phyloP scores from a whole-genome alignment of 92 coral and sea anemone species.

The Umimayanthus kanabou region DNA sequence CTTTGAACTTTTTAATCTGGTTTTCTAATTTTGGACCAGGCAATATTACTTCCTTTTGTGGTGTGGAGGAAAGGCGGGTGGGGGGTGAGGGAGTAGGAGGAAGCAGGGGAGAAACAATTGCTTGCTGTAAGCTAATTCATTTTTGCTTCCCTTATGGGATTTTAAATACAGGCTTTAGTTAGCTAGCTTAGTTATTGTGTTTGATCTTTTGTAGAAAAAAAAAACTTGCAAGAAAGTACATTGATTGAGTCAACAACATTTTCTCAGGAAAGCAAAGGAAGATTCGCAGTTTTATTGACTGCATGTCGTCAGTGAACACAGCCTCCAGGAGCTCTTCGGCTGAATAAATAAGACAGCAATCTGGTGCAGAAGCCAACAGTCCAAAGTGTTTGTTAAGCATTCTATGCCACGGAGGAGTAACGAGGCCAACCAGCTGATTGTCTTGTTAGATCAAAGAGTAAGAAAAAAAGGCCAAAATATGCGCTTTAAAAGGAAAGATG shows the following conservation, averaged over 20 bases:
- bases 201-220: neutral
- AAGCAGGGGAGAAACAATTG: neutral
- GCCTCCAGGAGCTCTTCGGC: neutral
- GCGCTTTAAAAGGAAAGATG: no score
- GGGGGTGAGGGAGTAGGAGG: neutral
- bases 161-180: slow-evolving; percentile 1
- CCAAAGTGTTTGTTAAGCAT: slow-evolving; percentile 4
- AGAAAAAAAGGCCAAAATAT: neutral
- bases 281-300: neutral
- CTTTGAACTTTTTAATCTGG: neutral
- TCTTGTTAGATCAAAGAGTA: slow-evolving; percentile 1
- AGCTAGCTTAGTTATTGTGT: slow-evolving; percentile 10
- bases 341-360: slow-evolving; percentile 4
- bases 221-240: neutral
- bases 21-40: neutral
- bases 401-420: neutral
- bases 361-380: slow-evolving; percentile 5
- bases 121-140: neutral
- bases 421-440: slow-evolving; percentile 20
- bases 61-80: no score
- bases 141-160: no score
- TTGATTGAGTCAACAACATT: no score
- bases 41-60: slow-evolving; percentile 17
- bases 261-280: neutral
- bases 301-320: neutral